Evolutionary conservation across 2,113 vertebrate genomes (phyloP), one percentile per base, ranked within the genome.

Genomic region (Micromys minutus): DNA sequence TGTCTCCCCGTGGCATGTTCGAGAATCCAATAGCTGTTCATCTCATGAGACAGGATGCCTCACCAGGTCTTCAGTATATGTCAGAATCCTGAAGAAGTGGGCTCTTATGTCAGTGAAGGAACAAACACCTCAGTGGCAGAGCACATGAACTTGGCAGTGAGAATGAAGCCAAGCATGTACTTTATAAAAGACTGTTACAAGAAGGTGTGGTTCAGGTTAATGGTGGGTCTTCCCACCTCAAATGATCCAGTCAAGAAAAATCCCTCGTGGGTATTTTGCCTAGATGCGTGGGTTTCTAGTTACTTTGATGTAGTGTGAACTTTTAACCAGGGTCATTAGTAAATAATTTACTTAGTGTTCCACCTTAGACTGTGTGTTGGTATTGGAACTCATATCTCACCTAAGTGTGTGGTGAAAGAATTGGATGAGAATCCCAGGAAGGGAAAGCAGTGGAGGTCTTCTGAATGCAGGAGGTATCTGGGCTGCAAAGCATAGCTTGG

Each of bases 341-440:
- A 98, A 98, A 98, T 98, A 97, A 98, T 98, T 98, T 97, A 98
- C 97, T 98, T 96, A 80, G 97, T 94, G 97, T 84, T n/a, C 96
- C 97, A 97, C 96, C 88, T n/a, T 19, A 89, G 95, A 88, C 87
- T 96, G 89, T 81, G 97, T 97, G 96, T 95, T 39, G 97, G 95
- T 92, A 9, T 0, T 7, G 71, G 94, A 96, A 97, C 55, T 96
- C 92, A 95, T 69, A 47, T 90, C 67, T 94, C 90, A 3, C 24
- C 0, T 0, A 34, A 6, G 61, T 7, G 84, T n/a, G 0, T 7
- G 59, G 89, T 45, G 3, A 0, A 29, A 61, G 94, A 91, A 86
- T 5, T 63, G 0, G 90, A 57, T 93, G 79, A 26, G 22, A 3
- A 12, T 87, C 3, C 42, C n/a, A 0, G 19, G 50, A 69, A 59